Base-by-base conservation (phyloP, 2,113 vertebrate genomes). In the Aramus guarauna region DNA sequence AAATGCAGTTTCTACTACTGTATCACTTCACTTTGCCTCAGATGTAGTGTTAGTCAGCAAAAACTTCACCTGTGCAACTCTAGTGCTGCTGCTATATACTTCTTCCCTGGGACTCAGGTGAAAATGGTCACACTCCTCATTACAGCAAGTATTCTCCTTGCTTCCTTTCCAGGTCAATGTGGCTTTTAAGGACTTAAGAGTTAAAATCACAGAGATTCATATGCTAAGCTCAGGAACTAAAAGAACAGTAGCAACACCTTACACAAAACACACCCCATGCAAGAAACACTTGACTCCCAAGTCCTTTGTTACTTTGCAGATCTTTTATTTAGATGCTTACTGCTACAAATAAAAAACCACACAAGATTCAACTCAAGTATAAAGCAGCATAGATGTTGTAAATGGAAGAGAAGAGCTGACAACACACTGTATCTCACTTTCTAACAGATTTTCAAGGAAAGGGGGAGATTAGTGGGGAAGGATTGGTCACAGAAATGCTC, bases 251-350 rank as follows among this genome's bases (percentile, higher is more conserved):
- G 43, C 17, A 34, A 34, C 3, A 58, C 30, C 23, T 62, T 29
- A 37, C 2, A n/a, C 27, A 86, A 37, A 84, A 56, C 11, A 47
- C 4, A 45, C 6, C 11, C 6, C 37, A 11, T 19, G 12, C 67
- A 89, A 52, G 64, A 75, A 93, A 66, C 8, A 34, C 56, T 43
- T 13, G 55, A 94, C 71, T 78, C 68, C 68, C 30, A 59, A 37
- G 0, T 1, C 41, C 90, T 78, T 77, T 72, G 66, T 85, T 74
- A 96, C 96, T 95, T 96, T 80, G 87, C 95, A 96, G 87, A 91
- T 95, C 96, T 97, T 98, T 97, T 97, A 97, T 97, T 97, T 79
- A 80, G 50, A 48, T 78, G 62, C 48, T 86, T 74, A 47, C 77
- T 68, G 87, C 66, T 95, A 94, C 94, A 92, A 95, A 95, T 92